phyloP scores from a whole-genome alignment of 2,797 vertebrate species.

The Vespertilio murinus region DNA sequence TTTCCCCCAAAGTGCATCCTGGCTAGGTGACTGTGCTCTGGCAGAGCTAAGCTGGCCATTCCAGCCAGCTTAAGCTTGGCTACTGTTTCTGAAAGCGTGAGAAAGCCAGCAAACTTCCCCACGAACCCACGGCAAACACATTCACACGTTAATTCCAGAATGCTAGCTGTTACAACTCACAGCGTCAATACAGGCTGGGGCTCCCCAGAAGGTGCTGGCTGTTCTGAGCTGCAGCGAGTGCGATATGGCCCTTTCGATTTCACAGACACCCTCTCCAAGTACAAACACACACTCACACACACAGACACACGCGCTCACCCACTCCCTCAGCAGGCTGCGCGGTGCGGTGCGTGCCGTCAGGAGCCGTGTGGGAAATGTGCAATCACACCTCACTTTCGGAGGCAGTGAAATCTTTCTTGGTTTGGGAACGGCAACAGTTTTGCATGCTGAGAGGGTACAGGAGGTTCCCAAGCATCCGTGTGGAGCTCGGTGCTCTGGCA shows the following conservation, averaged over 20 bases:
- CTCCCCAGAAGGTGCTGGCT: conserved; percentile 54
- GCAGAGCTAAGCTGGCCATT: neutral
- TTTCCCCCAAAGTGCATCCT: neutral
- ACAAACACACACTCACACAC: conserved; percentile 65
- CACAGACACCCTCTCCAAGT: conserved; percentile 71
- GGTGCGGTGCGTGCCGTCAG: conserved; percentile 42
- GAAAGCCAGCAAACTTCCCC: conserved; percentile 46
- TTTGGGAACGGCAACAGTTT: conserved; percentile 66
- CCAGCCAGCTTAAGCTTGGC: neutral
- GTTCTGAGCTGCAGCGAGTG: conserved; percentile 37
- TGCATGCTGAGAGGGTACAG: conserved; percentile 1
- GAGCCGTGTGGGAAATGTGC: conserved; percentile 61
- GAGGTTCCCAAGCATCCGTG: conserved; percentile 52
- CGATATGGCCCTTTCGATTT: conserved; percentile 71
- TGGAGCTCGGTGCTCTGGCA: conserved; percentile 27
- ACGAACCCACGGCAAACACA: conserved; percentile 12
- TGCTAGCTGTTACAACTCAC: conserved; percentile 35
- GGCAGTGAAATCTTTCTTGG: conserved; percentile 54
- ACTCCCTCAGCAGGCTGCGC: conserved; percentile 27
- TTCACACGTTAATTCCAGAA: conserved; percentile 43
- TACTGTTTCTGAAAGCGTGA: neutral
- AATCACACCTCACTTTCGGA: conserved; percentile 59
- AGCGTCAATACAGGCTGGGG: neutral
- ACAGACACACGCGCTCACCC: neutral
- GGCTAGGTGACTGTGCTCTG: neutral